These are phyloP conservation scores for Semnornis frantzii DNA, from an alignment of 2,113 vertebrate genomes.

Conservation along the genomic window DNA sequence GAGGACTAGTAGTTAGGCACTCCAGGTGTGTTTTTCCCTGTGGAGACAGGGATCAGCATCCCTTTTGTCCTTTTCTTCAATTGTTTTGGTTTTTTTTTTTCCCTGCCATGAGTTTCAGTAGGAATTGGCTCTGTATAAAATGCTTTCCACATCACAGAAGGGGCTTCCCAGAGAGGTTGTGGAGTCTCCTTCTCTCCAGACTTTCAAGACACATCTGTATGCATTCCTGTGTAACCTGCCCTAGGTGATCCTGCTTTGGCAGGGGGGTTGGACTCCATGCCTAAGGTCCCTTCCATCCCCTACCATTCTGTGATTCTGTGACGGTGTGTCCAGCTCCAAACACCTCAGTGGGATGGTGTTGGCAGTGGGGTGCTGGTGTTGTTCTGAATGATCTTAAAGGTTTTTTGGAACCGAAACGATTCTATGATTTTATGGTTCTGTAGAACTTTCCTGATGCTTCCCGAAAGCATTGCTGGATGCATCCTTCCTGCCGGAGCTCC, in stretches of 20 bases:
- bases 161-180: no score
- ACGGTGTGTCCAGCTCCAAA: background rate
- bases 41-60: background rate
- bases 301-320: background rate
- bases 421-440: background rate
- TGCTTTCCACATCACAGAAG: background rate
- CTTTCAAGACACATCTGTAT: background rate
- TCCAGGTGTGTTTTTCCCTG: background rate
- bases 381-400: no score
- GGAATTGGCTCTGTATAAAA: background rate
- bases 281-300: no score
- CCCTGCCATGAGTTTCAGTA: fast-evolving
- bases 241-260: no score
- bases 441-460: constrained; percentile 12
- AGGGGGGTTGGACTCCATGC: no score
- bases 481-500: constrained; percentile 22
- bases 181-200: no score
- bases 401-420: no score
- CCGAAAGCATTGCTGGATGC: constrained; percentile 1
- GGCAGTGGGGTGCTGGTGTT: no score
- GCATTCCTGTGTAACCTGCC: no score
- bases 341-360: no score
- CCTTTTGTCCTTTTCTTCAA: background rate
- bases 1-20: background rate
- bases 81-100: background rate